Evolutionary conservation across 2,113 vertebrate genomes (phyloP).

Genomic region (Anser brachyrhynchus): DNA sequence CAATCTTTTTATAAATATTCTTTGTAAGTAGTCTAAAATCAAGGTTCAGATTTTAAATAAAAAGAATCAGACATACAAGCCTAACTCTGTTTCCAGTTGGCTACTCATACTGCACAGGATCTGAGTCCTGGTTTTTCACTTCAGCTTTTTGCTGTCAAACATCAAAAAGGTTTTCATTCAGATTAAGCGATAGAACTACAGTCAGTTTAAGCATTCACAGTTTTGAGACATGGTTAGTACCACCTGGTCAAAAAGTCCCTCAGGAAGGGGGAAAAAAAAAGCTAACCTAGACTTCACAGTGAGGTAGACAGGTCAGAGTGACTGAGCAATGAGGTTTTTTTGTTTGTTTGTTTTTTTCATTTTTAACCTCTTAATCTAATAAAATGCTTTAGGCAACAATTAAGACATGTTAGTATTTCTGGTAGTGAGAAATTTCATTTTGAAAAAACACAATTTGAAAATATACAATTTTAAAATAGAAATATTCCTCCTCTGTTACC

Average conservation of each 20-base stretch:
- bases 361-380: background rate
- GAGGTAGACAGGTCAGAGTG: slow-evolving; percentile 72
- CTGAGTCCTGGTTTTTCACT: background rate
- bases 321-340: background rate
- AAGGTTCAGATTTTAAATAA: background rate
- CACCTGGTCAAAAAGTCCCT: background rate
- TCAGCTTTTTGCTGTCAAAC: background rate
- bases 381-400: background rate
- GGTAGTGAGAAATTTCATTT: background rate
- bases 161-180: background rate
- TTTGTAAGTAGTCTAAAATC: background rate
- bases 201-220: background rate
- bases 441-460: slow-evolving; percentile 7
- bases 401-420: background rate
- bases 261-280: background rate
- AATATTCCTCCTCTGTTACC: slow-evolving; percentile 43
- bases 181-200: background rate
- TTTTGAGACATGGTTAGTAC: background rate
- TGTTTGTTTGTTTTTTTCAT: background rate
- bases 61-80: background rate
- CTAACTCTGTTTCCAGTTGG: background rate
- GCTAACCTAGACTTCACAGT: background rate
- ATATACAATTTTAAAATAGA: background rate
- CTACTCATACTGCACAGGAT: background rate
- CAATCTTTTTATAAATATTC: background rate